Conservation (phyloP, 2,113 vertebrate genomes). For the Amia ocellicauda region DNA sequence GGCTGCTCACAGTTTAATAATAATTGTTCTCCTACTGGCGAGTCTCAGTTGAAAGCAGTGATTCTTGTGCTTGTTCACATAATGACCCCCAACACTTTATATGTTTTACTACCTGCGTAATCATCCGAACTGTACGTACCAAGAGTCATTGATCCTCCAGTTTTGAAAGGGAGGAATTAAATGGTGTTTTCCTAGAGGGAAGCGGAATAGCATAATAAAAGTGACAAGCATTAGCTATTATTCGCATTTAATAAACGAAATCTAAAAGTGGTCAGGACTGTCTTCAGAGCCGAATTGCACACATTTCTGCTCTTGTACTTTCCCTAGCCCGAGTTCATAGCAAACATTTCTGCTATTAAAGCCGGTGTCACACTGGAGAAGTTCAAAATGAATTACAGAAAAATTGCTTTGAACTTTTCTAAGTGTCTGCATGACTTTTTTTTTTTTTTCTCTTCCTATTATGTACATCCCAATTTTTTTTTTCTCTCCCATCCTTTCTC, state of each 20-base stretch:
- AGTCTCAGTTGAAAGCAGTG: background rate
- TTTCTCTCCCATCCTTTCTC: slow-evolving; percentile 59
- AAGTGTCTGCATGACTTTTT: slow-evolving; percentile 62
- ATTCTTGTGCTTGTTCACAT: background rate
- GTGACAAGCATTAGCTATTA: too few species aligned
- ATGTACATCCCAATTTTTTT: slow-evolving; percentile 59
- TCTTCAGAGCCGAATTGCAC: too few species aligned
- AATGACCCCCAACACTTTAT: slow-evolving; percentile 47
- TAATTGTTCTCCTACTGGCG: background rate
- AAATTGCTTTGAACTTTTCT: slow-evolving; percentile 71
- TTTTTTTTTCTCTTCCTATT: slow-evolving; percentile 69
- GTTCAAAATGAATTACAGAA: slow-evolving; percentile 46
- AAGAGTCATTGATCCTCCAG: slow-evolving; percentile 43
- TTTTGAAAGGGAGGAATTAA: background rate
- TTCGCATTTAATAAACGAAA: too few species aligned
- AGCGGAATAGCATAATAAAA: too few species aligned
- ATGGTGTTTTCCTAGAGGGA: too few species aligned
- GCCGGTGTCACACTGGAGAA: too few species aligned
- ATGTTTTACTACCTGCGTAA: slow-evolving; percentile 65
- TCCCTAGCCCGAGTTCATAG: too few species aligned
- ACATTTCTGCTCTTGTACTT: too few species aligned
- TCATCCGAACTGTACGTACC: slow-evolving; percentile 61
- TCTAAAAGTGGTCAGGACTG: too few species aligned
- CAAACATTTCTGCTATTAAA: too few species aligned
- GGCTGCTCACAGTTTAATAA: slow-evolving; percentile 8